Evolutionary conservation across 2,113 vertebrate species (phyloP).

Genomic region (Caranx melampygus): DNA sequence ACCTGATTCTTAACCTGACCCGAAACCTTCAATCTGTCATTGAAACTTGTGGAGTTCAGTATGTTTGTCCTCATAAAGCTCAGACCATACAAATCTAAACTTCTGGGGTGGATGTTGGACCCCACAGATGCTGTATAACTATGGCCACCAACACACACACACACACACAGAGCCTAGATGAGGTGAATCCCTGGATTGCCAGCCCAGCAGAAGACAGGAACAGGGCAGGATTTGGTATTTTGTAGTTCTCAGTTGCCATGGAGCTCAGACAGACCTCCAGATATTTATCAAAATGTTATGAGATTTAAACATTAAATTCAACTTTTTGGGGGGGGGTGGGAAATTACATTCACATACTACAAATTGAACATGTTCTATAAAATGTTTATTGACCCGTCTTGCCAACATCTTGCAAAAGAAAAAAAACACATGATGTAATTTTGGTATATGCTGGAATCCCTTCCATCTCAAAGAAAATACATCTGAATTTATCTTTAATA

Average conservation of each 20-base stretch:
- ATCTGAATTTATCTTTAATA: background rate
- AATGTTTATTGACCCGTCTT: background rate
- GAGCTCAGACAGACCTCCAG: slow-evolving; percentile 8
- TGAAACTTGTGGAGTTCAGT: too few relatives aligned
- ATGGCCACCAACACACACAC: background rate
- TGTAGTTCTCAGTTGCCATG: slow-evolving; percentile 5
- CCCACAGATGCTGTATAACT: too few relatives aligned
- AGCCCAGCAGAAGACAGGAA: slow-evolving; percentile 15
- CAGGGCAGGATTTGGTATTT: background rate
- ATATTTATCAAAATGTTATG: background rate
- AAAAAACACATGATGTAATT: too few relatives aligned
- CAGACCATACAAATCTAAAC: too few relatives aligned
- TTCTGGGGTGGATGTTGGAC: too few relatives aligned
- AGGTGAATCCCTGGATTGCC: slow-evolving; percentile 11
- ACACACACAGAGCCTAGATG: background rate
- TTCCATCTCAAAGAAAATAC: too few relatives aligned
- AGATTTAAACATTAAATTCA: background rate
- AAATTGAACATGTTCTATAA: background rate
- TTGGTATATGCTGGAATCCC: too few relatives aligned
- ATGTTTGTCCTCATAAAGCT: too few relatives aligned
- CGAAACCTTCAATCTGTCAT: too few relatives aligned
- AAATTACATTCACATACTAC: background rate
- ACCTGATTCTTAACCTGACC: too few relatives aligned
- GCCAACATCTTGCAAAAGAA: too few relatives aligned
- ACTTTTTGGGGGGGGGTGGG: too few relatives aligned